Evolutionary conservation across 2,888 invertebrate genomes (phyloP).

Genomic region (Cryptocephalus primarius): DNA sequence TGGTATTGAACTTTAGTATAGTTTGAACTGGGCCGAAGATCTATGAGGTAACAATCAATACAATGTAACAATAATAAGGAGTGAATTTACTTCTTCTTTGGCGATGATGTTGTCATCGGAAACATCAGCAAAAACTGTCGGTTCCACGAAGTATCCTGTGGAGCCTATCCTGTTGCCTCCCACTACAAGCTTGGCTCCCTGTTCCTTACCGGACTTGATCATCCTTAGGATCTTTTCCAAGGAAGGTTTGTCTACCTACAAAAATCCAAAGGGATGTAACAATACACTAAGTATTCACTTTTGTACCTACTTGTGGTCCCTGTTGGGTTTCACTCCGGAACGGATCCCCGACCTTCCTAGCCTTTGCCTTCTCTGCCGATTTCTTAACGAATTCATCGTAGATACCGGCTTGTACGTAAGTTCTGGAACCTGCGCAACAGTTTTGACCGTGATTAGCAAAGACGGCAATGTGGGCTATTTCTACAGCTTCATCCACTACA

Average conservation of each 20-base stretch:
- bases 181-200: slow-evolving; percentile 66
- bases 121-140: slow-evolving; percentile 71
- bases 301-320: slow-evolving; percentile 58
- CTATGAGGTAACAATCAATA: slow-evolving; percentile 33
- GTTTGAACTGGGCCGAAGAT: slow-evolving; percentile 87
- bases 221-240: slow-evolving; percentile 63
- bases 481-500: slow-evolving; percentile 50
- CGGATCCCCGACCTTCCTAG: slow-evolving; percentile 71
- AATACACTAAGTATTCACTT: no score
- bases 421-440: slow-evolving; percentile 80
- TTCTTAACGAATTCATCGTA: slow-evolving; percentile 77
- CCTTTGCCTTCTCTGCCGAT: slow-evolving; percentile 56
- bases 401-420: slow-evolving; percentile 77
- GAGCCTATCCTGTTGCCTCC: slow-evolving; percentile 63
- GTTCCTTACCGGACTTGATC: slow-evolving; percentile 64
- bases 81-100: slow-evolving; percentile 53
- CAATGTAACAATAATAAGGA: not conserved
- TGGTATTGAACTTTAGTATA: slow-evolving; percentile 67
- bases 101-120: slow-evolving; percentile 68
- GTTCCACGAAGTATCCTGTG: slow-evolving; percentile 65
- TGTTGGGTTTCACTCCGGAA: slow-evolving; percentile 56
- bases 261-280: not conserved
- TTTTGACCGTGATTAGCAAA: slow-evolving; percentile 70
- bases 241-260: slow-evolving; percentile 59
- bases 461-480: slow-evolving; percentile 52